Evolutionary conservation across 2,797 vertebrate genomes (phyloP), one percentile per base, ranked within the genome.

Genomic region (Cyclura pinguis): DNA sequence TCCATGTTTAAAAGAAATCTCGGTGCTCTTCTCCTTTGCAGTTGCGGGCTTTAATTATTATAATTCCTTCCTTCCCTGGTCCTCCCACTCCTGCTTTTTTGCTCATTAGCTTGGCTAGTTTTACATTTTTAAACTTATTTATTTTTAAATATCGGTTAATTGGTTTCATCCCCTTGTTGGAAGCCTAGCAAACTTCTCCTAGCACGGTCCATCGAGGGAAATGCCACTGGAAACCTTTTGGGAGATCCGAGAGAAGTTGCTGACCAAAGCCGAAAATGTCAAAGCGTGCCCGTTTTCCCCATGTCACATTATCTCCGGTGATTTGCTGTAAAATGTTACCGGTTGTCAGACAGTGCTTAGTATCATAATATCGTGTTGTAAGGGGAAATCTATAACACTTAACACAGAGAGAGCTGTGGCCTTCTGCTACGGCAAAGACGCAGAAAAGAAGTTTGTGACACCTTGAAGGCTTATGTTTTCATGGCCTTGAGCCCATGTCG

Each of bases 111-210:
- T 89, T 29, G 88, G 57, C 91, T 95, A 90, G 88, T 91, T 92
- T 90, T 7, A 87, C 92, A 94, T 93, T 92, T 93, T 91, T 1
- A 4, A n/a, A 64, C 7, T 59, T 92, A 93, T 94, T 93, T 94
- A 91, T 88, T 93, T 14, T 91, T 91, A 4, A 69, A 22, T 24
- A 93, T 93, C 95, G 91, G 91, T 91, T 93, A 73, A 88, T n/a
- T 47, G 1, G 89, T 32, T 77, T 85, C 29, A 24, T 81, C 35
- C 9, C 13, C 32, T 14, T 2, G 1, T 29, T 1, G 6, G 50
- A 78, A 13, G 9, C 29, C 89, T 64, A 16, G 35, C n/a, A 3
- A 55, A 42, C 32, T 64, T 14, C 52, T 3, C 32, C 42, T 20
- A 29, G 1, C 6, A 67, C 38, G 35, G n/a, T 20, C 27, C 29